Conservation (phyloP, 2,113 vertebrate species). For the Pungitius pungitius region DNA sequence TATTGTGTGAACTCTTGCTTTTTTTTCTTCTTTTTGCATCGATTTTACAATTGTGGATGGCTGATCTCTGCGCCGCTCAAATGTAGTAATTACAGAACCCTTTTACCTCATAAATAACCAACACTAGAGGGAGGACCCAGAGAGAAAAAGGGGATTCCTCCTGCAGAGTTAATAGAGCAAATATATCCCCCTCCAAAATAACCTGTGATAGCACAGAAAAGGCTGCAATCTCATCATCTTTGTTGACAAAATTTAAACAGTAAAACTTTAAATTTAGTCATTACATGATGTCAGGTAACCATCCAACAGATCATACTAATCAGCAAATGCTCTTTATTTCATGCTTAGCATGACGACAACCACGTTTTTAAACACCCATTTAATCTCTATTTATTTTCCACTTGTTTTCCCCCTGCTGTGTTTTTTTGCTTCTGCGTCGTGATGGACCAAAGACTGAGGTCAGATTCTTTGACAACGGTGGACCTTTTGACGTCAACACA, state of each 20-base stretch:
- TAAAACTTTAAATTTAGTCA: slow-evolving; percentile 10
- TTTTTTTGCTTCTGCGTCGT: slow-evolving; percentile 35
- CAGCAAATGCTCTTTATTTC: too few species aligned
- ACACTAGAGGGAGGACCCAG: slow-evolving; percentile 24
- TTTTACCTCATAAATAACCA: slow-evolving; percentile 40
- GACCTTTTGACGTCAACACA: slow-evolving; percentile 82
- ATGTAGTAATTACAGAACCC: slow-evolving; percentile 36
- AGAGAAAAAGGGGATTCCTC: neutral
- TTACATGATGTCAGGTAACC: slow-evolving; percentile 33
- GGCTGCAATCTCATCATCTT: neutral
- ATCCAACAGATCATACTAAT: too few species aligned
- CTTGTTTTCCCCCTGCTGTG: slow-evolving; percentile 34
- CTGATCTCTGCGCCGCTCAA: slow-evolving; percentile 23
- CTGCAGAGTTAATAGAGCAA: neutral
- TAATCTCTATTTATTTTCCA: slow-evolving; percentile 73
- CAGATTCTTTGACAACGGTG: slow-evolving; percentile 82
- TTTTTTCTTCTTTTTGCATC: slow-evolving; percentile 22
- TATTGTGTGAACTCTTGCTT: slow-evolving; percentile 44
- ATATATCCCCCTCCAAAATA: neutral
- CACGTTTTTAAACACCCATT: slow-evolving; percentile 71
- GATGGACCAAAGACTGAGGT: slow-evolving; percentile 74
- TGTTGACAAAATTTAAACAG: slow-evolving; percentile 25
- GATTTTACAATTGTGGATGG: slow-evolving; percentile 39
- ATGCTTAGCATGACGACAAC: slow-evolving; percentile 37
- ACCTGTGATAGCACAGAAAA: neutral